Base-by-base conservation (phyloP, 1,140 invertebrate genomes). In the Bombus confusus region DNA sequence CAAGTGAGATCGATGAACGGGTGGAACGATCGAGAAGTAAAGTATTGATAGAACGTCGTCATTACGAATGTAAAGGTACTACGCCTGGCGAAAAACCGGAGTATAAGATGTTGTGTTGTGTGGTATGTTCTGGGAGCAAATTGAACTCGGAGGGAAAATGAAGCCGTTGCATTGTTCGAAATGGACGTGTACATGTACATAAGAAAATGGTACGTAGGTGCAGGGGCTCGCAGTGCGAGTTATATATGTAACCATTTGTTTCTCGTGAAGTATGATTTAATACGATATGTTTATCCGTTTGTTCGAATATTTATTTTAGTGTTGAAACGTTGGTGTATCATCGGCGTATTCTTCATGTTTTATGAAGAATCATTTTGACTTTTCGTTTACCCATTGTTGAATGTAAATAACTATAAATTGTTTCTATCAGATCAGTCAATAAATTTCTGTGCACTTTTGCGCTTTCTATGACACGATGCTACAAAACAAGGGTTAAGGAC, bases 11-110 rank as follows among this genome's bases (percentile, higher is more conserved):
- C 18, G 47, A 22, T 52, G 18, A 8, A 52, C 47, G 22, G 6
- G 22, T 52, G 47, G 6, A 52, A 52, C 6, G 18, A 52, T 52
- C 47, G 47, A 28, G 6, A n/a, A 43, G 43, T 76, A 71, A 78
- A 80, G 22, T 78, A 73, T 86, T 47, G 73, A 78, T n/a, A 57
- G 64, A n/a, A 57, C 47, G 47, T 52, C 47, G 47, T 52, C 6
- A 52, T 22, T 22, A 22, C 64, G 83, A 73, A 77, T 82, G 66
- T 31, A 82, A 52, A 68, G 47, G 78, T 22, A 41, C 9, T 73
- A 28, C 8, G 9, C 8, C 1, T 8, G 37, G 15, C 15, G 18
- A 3, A 37, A 31, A 18, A 22, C 18, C 25, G 0, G 0, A 2
- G 6, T 15, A 18, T 6, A 13, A 68, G 31, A 37, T 28, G 5